A percentile compares a stretch with the other conserved stretches of the same genome.
Conservation (phyloP, 2,888 invertebrate species). For the Pristionchus entomophagus region DNA sequence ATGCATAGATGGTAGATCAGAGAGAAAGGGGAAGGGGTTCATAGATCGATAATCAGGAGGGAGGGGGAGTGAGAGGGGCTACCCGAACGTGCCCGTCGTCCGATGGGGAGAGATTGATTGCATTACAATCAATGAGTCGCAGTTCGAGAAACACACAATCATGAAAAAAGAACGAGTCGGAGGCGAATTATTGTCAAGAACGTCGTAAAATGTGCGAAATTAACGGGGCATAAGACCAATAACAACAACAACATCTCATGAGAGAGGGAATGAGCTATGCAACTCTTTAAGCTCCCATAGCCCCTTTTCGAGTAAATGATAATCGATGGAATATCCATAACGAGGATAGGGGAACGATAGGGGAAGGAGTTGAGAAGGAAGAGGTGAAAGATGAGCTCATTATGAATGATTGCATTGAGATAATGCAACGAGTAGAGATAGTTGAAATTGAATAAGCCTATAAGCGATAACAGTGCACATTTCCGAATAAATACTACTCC, state of each 20-base stretch:
- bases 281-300: constrained; percentile 15
- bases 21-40: background rate
- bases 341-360: constrained; percentile 23
- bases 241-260: constrained; percentile 43
- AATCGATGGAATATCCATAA: constrained; percentile 30
- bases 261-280: constrained; percentile 26
- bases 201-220: constrained; percentile 34
- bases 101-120: background rate
- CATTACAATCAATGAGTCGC: background rate
- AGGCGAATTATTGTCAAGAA: constrained; percentile 9
- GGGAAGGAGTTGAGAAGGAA: constrained; percentile 11
- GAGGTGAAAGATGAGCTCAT: constrained; percentile 10
- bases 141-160: constrained; percentile 26
- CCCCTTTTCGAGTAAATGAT: constrained; percentile 17
- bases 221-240: constrained; percentile 24
- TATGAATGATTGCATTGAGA: background rate
- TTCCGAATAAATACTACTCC: constrained; percentile 35
- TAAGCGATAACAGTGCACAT: constrained; percentile 16
- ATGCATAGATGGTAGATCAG: constrained; percentile 29
- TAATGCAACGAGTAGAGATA: constrained; percentile 26
- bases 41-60: constrained; percentile 6
- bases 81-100: constrained; percentile 10
- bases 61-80: background rate
- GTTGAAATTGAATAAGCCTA: constrained; percentile 23
- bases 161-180: background rate